phyloP scores from a whole-genome alignment of 2,113 vertebrate genomes.

The Isichthys henryi region DNA sequence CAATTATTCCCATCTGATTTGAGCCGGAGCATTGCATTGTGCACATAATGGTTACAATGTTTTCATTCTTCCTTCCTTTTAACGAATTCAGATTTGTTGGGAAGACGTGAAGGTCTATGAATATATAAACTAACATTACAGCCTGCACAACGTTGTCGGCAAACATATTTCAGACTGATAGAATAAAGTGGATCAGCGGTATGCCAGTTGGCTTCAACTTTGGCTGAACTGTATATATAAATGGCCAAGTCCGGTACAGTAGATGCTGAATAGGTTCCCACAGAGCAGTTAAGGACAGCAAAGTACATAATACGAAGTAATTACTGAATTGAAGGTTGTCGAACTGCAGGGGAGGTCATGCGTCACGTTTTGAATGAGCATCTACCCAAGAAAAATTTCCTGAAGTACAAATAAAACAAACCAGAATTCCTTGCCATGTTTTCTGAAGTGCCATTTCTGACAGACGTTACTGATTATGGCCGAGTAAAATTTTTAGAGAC shows the following conservation, averaged over 20 bases:
- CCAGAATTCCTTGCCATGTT: not conserved
- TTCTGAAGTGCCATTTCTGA: not conserved
- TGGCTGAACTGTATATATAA: constrained; percentile 13
- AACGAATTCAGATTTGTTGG: constrained; percentile 11
- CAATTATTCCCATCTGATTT: constrained; percentile 59
- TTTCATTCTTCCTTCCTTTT: constrained; percentile 23
- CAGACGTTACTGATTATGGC: not conserved
- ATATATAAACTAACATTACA: constrained; percentile 16
- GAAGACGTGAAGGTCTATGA: constrained; percentile 21
- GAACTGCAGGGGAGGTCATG: not conserved
- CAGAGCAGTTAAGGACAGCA: constrained; percentile 1
- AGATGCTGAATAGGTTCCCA: not conserved
- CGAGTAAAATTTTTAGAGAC: not conserved
- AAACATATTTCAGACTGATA: constrained; percentile 27
- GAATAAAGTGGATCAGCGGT: not conserved
- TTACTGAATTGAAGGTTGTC: not conserved
- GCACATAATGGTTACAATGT: constrained; percentile 30
- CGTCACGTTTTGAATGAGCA: not conserved
- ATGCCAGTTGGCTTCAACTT: constrained; percentile 7
- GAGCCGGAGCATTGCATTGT: constrained; percentile 44
- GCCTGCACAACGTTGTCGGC: constrained; percentile 9
- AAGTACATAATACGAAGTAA: constrained; percentile 4
- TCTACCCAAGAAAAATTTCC: not conserved
- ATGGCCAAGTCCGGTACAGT: not conserved
- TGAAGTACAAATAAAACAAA: not conserved